Base-by-base conservation (phyloP, 2,113 vertebrate genomes). In the Thalassarche chlororhynchos region DNA sequence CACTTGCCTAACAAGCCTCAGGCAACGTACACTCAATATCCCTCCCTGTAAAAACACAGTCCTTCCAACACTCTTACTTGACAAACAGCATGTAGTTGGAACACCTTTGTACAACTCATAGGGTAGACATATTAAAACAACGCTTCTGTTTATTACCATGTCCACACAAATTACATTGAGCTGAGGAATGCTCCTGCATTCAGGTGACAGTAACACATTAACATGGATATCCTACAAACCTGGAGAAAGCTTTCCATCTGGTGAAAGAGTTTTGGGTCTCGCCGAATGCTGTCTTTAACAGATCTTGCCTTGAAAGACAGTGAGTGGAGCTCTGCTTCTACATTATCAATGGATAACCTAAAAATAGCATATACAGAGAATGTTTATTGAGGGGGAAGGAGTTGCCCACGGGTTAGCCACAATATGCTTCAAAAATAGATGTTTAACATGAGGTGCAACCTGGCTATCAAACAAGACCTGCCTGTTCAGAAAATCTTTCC, bases 331-430 rank as follows among this genome's bases (percentile, higher is more conserved):
- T 99, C 99, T 61, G 97, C 72, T 91, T 99, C 99, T 3, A 99
- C 98, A 97, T 97, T 99, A 91, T 99, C 99, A 97, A 99, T 98
- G 38, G 99, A 99, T 93, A 99, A 98, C 95, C 99, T 99, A 80
- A 51, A 98, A 90, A 88, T 40, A 95, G 89, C 71, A 95, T 28
- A 44, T 16, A 86, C 32, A 94, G 78, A 69, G 86, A 60, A 76
- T 3, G 5, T 57, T 76, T 78, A 92, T 60, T 10, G 16, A 76
- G 34, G 68, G 60, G 52, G 84, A 69, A 83, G 75, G 54, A 93
- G 60, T 3, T 88, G 68, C 38, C 42, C 44, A n/a, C 20, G 80
- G 60, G 26, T 84, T 71, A 89, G 72, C 26, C 61, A 72, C 24
- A 60, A 40, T 29, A 51, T 36, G 51, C 76, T 86, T 89, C 40